Percentiles rank a stretch among this genome's conserved stretches.
Evolutionary conservation across 2,797 vertebrate species (phyloP).

Genomic region (Micropoecilia bifurca): DNA sequence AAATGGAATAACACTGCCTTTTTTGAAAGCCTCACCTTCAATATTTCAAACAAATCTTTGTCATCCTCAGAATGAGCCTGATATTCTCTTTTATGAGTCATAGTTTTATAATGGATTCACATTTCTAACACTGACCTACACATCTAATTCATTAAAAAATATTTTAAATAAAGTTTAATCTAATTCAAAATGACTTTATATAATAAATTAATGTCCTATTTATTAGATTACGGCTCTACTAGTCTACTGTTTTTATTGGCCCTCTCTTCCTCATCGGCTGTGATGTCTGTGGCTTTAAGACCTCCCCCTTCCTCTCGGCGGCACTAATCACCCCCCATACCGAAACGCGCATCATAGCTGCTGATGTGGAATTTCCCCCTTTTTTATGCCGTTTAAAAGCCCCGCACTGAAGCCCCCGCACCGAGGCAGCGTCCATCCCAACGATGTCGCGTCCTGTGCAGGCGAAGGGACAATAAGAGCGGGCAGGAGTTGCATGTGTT

Average conservation of each 20-base stretch:
- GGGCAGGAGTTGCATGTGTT: conserved; percentile 38
- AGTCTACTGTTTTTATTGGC: not conserved
- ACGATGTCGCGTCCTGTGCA: conserved; percentile 53
- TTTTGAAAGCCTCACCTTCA: not conserved
- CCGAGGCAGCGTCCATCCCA: not conserved
- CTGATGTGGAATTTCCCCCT: conserved; percentile 65
- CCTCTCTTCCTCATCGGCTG: not conserved
- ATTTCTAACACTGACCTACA: not conserved
- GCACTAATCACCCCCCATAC: conserved; percentile 55
- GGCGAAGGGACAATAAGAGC: conserved; percentile 10
- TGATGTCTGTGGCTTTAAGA: conserved; percentile 24
- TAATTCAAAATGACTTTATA: not conserved
- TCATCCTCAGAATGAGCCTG: not conserved
- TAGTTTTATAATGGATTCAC: not conserved
- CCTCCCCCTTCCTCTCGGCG: not conserved
- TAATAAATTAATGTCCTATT: not conserved
- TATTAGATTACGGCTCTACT: not conserved
- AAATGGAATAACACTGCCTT: no score
- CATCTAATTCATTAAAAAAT: not conserved
- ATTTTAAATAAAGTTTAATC: not conserved
- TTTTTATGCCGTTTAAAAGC: conserved; percentile 69
- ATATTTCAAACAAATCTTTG: not conserved
- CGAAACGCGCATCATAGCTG: conserved; percentile 30
- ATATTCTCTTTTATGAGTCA: not conserved
- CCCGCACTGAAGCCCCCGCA: conserved; percentile 15